Evolutionary conservation across 2,113 vertebrate genomes (phyloP), one percentile per base, ranked within the genome.

Genomic region (Pipa parva): DNA sequence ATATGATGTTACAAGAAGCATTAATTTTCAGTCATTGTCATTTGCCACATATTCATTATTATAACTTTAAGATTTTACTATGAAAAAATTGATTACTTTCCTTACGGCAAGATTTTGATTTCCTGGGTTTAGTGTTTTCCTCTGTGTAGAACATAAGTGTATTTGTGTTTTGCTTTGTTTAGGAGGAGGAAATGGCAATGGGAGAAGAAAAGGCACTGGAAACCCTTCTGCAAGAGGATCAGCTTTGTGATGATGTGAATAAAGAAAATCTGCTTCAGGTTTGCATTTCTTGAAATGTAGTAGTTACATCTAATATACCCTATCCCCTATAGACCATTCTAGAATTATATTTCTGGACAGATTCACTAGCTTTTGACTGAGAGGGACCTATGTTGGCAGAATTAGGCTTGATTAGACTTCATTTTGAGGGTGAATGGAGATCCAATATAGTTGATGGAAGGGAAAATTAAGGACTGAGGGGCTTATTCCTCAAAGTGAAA

Each of bases 171-270:
- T 50, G 49, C 13, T 17, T 22, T 21, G 52, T 15, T 12, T 72
- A 90, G 86, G 86, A 85, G 52, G 87, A 89, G 54, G 88, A 90
- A 54, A 61, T 55, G 5, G 80, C 84, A n/a, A 60, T 88, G 26
- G 80, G 70, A 49, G 85, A 88, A 71, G 85, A 88, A 50, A 75
- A 76, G 2, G 72, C 76, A 21, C 64, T 90, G 18, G 81, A 87
- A n/a, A 73, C 60, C 2, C 73, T 88, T 29, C 37, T 89, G 55
- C 45, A 65, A 0, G 81, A 37, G 82, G 69, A 69, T 54, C 6
- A 4, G 17, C 1, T 13, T 36, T 18, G 18, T 22, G 18, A 21
- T 8, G 31, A 36, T 15, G 18, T 18, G 8, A 36, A 58, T 18
- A 15, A 36, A 58, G 10, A 31, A 21, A 42, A n/a, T 17, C 39